Base-by-base conservation (phyloP, 2,888 invertebrate species). In the Idaea straminata region DNA sequence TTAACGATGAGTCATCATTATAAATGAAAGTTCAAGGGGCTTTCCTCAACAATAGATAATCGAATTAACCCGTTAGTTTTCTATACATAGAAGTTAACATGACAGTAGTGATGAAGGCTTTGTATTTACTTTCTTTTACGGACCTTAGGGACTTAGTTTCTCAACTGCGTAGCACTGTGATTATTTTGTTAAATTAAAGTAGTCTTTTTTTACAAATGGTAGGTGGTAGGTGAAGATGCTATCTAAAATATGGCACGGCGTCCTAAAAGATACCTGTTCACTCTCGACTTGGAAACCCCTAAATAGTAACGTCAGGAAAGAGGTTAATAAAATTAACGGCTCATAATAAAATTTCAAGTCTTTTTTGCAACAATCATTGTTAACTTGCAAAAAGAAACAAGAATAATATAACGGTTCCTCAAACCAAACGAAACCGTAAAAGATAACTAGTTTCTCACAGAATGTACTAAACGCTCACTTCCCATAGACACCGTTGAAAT, bases 41-140 rank as follows among this genome's bases (percentile, higher is more conserved):
- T 47, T 10, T 47, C 13, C 47, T 47, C 13, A 47, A 47, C 47
- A 47, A 47, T 47, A 47, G 47, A 47, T 47, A 47, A 47, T 47
- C 47, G 47, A 47, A 47, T 47, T 47, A 47, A 47, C 47, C 47
- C 47, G 47, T 47, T 47, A 47, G 47, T 47, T 47, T 47, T 47
- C 47, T 47, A 47, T 47, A 47, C 7, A 47, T 47, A 10, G 47
- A 47, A 47, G 47, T 47, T 47, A 47, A 47, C 47, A 13, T 47
- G 47, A 47, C 47, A 47, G 47, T 6, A 47, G 47, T 13, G 47
- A 47, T 47, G 47, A 47, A 47, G 47, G 47, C 47, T 47, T 47
- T 47, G 47, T 36, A 10, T 7, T 47, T 10, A 47, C 6, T 10
- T 10, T 47, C 13, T 10, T 47, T 7, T 47, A 47, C 10, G 47